Evolutionary conservation across 1,140 invertebrate species (phyloP).

Genomic region (Ceratoteleas bidentatus): DNA sequence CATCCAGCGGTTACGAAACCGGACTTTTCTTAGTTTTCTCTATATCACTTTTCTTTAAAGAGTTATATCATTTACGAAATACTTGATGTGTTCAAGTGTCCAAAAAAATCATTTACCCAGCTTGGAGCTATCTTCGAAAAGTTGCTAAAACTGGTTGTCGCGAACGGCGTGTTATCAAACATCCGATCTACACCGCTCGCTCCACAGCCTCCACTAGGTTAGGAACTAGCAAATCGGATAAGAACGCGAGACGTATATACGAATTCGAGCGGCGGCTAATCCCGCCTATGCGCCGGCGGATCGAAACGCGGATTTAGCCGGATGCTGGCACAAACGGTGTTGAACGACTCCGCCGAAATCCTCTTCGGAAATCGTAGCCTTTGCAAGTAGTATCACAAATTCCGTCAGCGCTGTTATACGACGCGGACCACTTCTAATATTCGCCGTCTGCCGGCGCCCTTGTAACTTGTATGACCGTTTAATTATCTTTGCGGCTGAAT

Average conservation of each 20-base stretch:
- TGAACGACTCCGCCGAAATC: slow-evolving; percentile 51
- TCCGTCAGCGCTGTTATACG: slow-evolving; percentile 24
- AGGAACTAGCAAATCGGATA: slow-evolving; percentile 49
- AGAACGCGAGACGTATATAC: slow-evolving; percentile 35
- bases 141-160: too few relatives aligned
- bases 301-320: slow-evolving; percentile 48
- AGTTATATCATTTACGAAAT: too few relatives aligned
- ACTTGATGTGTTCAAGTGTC: too few relatives aligned
- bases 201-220: slow-evolving; percentile 13
- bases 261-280: slow-evolving; percentile 42
- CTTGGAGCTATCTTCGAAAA: too few relatives aligned
- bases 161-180: slow-evolving; percentile 32
- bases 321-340: slow-evolving; percentile 44
- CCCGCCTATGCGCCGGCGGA: slow-evolving; percentile 27
- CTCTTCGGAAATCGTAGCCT: slow-evolving; percentile 38
- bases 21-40: too few relatives aligned
- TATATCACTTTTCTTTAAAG: too few relatives aligned
- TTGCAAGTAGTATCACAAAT: slow-evolving; percentile 44
- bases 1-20: too few relatives aligned
- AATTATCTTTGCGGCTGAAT: slow-evolving; percentile 24
- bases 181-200: slow-evolving; percentile 15
- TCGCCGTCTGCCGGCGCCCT: background rate
- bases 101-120: too few relatives aligned
- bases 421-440: slow-evolving; percentile 20
- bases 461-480: slow-evolving; percentile 29